These are phyloP conservation scores for Stenurella melanura DNA, from an alignment of 2,888 invertebrate genomes.

Conservation along the genomic window DNA sequence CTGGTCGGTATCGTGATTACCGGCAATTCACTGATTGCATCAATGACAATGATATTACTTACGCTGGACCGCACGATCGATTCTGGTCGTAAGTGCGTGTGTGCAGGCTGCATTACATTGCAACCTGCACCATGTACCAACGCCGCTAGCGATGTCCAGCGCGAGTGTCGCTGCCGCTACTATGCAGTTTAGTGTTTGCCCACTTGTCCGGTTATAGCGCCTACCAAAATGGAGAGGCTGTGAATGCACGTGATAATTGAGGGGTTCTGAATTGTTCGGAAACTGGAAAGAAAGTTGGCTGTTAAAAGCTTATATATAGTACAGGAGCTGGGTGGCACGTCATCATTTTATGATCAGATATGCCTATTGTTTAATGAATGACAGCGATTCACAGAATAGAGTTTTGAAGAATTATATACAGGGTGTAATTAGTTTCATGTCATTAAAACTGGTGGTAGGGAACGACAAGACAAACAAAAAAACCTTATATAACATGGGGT, in stretches of 20 bases:
- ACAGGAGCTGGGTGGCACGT: too few species aligned
- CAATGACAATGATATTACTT: conserved; percentile 62
- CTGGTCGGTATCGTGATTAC: conserved; percentile 55
- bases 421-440: too few species aligned
- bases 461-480: too few species aligned
- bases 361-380: too few species aligned
- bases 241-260: not conserved
- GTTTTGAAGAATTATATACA: too few species aligned
- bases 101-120: not conserved
- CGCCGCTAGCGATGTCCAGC: not conserved
- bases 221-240: not conserved
- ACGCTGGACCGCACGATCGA: conserved; percentile 55
- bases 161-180: not conserved
- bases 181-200: not conserved
- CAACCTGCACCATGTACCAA: not conserved
- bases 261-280: not conserved
- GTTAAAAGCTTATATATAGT: too few species aligned
- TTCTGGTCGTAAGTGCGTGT: conserved; percentile 53
- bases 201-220: not conserved
- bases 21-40: conserved; percentile 60
- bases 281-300: not conserved
- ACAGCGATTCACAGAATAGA: too few species aligned
- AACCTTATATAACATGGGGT: too few species aligned
- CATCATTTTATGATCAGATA: too few species aligned
- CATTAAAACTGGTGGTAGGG: too few species aligned